These are phyloP conservation scores for Saimiri boliviensis DNA, from an alignment of 2,113 vertebrate species.

Conservation along the genomic window DNA sequence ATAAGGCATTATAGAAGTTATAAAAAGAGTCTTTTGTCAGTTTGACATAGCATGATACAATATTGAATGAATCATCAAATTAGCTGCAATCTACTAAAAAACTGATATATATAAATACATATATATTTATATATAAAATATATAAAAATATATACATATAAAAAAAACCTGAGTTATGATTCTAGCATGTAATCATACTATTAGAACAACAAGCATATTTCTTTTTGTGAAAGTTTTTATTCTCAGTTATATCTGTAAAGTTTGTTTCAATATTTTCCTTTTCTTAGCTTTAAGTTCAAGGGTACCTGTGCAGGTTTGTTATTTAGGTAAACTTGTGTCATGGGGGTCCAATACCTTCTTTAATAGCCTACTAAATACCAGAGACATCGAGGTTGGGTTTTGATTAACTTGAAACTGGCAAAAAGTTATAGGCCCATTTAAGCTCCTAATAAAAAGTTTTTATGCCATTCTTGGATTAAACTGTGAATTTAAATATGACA, in stretches of 20 bases:
- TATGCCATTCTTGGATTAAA: not conserved
- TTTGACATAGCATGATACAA: not conserved
- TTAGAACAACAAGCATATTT: constrained; percentile 22
- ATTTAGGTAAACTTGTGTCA: too few relatives aligned
- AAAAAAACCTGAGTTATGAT: not conserved
- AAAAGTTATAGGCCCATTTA: not conserved
- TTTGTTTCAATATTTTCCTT: not conserved
- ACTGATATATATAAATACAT: not conserved
- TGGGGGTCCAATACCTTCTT: not conserved
- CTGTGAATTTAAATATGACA: not conserved
- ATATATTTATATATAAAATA: not conserved
- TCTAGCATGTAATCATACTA: constrained; percentile 15
- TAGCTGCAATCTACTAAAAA: not conserved
- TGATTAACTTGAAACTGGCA: constrained; percentile 26
- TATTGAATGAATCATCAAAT: constrained; percentile 15
- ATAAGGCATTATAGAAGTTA: constrained; percentile 4
- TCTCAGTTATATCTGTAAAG: not conserved
- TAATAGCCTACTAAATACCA: not conserved
- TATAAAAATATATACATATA: not conserved
- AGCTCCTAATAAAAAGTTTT: not conserved
- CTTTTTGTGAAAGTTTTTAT: constrained; percentile 28
- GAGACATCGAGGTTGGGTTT: not conserved
- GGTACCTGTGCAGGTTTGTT: too few relatives aligned
- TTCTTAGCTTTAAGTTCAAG: too few relatives aligned
- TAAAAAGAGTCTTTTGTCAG: not conserved